phyloP scores from a whole-genome alignment of 2,113 vertebrate species.

The Coryphaenoides rupestris region DNA sequence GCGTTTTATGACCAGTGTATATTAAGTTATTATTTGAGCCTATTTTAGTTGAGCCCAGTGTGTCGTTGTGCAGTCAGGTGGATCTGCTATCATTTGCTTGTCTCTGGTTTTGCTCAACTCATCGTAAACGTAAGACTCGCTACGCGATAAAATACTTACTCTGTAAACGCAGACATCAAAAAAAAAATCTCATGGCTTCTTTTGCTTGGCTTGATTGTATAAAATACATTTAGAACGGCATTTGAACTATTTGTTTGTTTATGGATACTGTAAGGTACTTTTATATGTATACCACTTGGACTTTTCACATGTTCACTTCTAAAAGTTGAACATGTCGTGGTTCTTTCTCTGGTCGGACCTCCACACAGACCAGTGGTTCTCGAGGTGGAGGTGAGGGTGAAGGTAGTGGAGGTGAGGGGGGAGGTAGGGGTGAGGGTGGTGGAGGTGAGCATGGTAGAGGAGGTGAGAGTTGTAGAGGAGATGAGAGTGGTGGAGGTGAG shows the following conservation, averaged over 20 bases:
- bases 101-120: conserved; percentile 50
- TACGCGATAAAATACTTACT: conserved; percentile 58
- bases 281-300: conserved; percentile 58
- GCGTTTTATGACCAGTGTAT: neutral
- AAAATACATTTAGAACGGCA: conserved; percentile 63
- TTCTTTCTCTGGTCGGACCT: too few relatives aligned
- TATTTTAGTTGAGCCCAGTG: conserved; percentile 28
- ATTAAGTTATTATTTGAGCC: neutral
- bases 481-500: too few relatives aligned
- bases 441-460: too few relatives aligned
- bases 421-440: too few relatives aligned
- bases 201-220: conserved; percentile 72
- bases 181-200: conserved; percentile 54
- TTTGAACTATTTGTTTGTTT: conserved; percentile 68
- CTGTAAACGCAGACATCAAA: neutral
- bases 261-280: conserved; percentile 61
- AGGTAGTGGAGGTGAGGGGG: too few relatives aligned
- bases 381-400: too few relatives aligned
- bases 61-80: conserved; percentile 61
- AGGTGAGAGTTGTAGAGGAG: too few relatives aligned
- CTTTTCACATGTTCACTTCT: conserved; percentile 32
- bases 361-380: too few relatives aligned
- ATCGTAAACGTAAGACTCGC: conserved; percentile 58
- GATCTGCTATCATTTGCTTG: conserved; percentile 42
- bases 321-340: too few relatives aligned